phyloP scores from a whole-genome alignment of 1,140 invertebrate species.

The Thaumatotibia leucotreta region DNA sequence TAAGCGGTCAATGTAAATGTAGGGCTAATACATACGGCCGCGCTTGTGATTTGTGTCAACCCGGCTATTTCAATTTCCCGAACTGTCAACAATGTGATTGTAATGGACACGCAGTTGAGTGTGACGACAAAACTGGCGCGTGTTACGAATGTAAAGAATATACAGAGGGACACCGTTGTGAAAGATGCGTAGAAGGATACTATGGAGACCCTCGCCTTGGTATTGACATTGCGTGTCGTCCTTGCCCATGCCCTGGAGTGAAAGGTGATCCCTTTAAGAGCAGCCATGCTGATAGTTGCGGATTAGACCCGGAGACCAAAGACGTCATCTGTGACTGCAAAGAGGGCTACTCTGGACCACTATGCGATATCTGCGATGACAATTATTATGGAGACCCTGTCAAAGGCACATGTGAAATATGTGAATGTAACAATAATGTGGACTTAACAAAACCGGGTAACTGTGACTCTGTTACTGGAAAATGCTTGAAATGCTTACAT shows the following conservation, averaged over 20 bases:
- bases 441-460: constrained; percentile 90
- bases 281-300: constrained; percentile 91
- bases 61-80: constrained; percentile 97
- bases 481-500: constrained; percentile 96
- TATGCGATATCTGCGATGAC: constrained; percentile 95
- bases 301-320: constrained; percentile 89
- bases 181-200: constrained; percentile 92
- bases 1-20: constrained; percentile 96
- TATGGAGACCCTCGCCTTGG: constrained; percentile 96
- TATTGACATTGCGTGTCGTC: constrained; percentile 92
- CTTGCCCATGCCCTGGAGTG: constrained; percentile 94
- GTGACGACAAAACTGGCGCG: constrained; percentile 93
- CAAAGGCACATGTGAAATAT: constrained; percentile 91
- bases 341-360: constrained; percentile 90
- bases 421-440: constrained; percentile 97
- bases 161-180: constrained; percentile 93
- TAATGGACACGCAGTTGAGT: constrained; percentile 96
- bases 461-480: constrained; percentile 93
- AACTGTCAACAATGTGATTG: constrained; percentile 96
- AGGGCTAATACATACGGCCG: constrained; percentile 94
- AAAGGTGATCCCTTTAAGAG: constrained; percentile 60
- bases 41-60: constrained; percentile 95
- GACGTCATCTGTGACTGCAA: constrained; percentile 96
- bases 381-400: constrained; percentile 97
- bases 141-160: constrained; percentile 93